Evolutionary conservation across 2,113 vertebrate species (phyloP), one percentile per base, ranked within the genome.

Genomic region (Crotalus helleri): DNA sequence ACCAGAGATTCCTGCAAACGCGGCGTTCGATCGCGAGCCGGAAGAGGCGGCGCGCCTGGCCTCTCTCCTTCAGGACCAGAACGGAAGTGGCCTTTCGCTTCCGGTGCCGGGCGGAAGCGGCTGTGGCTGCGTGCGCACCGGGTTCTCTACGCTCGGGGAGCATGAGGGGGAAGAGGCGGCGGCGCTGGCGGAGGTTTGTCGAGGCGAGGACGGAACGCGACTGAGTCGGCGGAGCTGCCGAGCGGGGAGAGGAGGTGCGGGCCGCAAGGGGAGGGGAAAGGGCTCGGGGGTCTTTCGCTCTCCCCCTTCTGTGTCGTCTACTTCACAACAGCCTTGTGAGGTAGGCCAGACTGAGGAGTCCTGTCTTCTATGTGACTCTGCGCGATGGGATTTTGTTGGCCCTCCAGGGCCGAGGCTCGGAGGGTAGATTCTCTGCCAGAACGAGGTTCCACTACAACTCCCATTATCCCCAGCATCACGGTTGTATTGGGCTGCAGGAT

Each of bases 211-310:
- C 12, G 49, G 49, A 53, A 26, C 24, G 86, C 13, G 49, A 49
- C 24, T 81, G 86, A 87, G 26, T 5, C 86, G 23, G 46, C 26
- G 13, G 69, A 81, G n/a, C 69, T 17, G 17, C 49, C 39, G 2
- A 3, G 51, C 21, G 1, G 1, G 1, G 57, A 2, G 5, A 4
- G 51, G 6, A 0, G 33, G 19, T 1, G 15, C 1, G 0, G 15
- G 0, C n/a, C 3, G 33, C 21, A 39, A 8, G 69, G 69, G 29
- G 5, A 2, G 64, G 24, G 8, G 24, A 26, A 26, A 74, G 15
- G 15, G 13, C n/a, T 39, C 13, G n/a, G 29, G 5, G 13, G 5
- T 44, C n/a, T 81, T 81, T 21, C 33, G 74, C 33, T 21, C 19
- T 19, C 33, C 74, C 33, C 1, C 33, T 74, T 19, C 33, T 81